A percentile compares a stretch with the other conserved stretches of the same genome.
phyloP scores from a whole-genome alignment of 2,888 invertebrate genomes.

The Leptinotarsa juncta region DNA sequence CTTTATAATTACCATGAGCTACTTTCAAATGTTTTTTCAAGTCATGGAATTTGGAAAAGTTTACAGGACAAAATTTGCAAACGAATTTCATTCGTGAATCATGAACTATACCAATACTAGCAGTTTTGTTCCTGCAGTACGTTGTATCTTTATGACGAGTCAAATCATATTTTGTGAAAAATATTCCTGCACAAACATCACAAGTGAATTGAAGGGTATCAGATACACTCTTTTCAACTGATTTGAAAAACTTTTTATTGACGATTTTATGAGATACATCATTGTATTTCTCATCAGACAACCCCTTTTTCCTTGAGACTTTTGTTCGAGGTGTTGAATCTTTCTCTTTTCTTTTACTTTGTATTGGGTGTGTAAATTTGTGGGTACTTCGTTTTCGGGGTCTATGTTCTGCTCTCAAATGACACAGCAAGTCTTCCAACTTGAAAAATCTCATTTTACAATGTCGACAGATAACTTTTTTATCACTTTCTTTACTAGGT shows the following conservation, averaged over 20 bases:
- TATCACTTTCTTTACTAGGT: not conserved
- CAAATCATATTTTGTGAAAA: not conserved
- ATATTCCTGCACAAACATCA: not conserved
- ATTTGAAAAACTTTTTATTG: not conserved
- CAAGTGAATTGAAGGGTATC: not conserved
- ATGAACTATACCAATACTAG: not conserved
- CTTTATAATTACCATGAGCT: not conserved
- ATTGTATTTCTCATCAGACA: not conserved
- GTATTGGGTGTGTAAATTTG: not conserved
- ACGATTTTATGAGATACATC: not conserved
- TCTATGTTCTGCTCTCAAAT: slow-evolving; percentile 14
- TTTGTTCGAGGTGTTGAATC: not conserved
- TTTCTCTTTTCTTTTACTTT: not conserved
- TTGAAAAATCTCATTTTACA: slow-evolving; percentile 1
- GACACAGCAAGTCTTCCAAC: not conserved
- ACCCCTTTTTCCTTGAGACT: not conserved
- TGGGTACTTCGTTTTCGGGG: not conserved
- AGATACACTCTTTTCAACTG: not conserved
- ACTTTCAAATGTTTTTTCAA: not conserved
- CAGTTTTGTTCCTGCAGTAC: not conserved
- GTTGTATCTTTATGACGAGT: not conserved
- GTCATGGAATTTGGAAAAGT: not conserved
- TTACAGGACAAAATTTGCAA: not conserved
- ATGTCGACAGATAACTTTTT: slow-evolving; percentile 3
- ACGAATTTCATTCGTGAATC: not conserved